phyloP scores from a whole-genome alignment of 2,113 vertebrate species.

The Grus americana region DNA sequence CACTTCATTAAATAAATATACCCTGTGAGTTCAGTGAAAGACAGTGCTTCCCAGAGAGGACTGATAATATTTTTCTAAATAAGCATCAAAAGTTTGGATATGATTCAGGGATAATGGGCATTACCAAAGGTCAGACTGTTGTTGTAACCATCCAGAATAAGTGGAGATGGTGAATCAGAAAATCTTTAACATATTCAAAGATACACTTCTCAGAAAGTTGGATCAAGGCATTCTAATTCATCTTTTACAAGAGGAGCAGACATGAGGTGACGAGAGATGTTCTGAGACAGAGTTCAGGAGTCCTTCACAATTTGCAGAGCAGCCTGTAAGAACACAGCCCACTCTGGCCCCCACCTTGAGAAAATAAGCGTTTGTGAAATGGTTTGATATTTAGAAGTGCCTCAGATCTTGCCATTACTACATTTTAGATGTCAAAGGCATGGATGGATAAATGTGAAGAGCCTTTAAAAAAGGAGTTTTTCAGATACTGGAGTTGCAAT shows the following conservation, averaged over 20 bases:
- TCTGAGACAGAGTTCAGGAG: neutral
- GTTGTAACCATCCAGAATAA: neutral
- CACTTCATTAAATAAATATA: neutral
- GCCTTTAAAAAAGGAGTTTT: neutral
- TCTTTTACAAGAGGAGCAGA: neutral
- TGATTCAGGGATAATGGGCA: neutral
- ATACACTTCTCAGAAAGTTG: neutral
- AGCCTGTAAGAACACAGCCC: neutral
- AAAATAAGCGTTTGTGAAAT: constrained; percentile 9
- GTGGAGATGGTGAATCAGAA: neutral
- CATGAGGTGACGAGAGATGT: neutral
- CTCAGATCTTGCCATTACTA: constrained; percentile 1
- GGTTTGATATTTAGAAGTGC: neutral
- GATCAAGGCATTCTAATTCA: neutral
- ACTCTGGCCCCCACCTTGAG: neutral
- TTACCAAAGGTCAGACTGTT: neutral
- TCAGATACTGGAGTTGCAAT: constrained; percentile 26
- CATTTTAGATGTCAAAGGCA: constrained; percentile 20
- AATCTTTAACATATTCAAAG: neutral
- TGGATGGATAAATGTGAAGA: neutral
- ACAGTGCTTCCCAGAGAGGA: neutral
- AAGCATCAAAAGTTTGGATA: neutral
- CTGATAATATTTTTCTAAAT: neutral
- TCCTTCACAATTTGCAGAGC: neutral
- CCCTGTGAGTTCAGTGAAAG: neutral